Conservation (phyloP, 2,113 vertebrate species). For the Leiothrix lutea region DNA sequence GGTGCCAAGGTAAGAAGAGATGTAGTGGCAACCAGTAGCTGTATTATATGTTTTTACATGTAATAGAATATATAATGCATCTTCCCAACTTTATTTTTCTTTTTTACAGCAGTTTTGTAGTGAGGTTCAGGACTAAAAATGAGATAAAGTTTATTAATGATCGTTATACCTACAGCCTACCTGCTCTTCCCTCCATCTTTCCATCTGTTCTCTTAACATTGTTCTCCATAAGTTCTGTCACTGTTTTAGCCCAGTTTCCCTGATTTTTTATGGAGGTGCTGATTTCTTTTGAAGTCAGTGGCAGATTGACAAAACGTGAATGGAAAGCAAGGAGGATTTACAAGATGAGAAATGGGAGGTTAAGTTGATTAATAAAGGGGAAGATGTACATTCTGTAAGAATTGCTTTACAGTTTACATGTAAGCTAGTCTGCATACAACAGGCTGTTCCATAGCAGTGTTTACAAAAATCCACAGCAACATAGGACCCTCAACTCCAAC, state of each 20-base stretch:
- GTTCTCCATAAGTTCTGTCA: not conserved
- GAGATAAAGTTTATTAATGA: not conserved
- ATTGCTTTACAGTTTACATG: not conserved
- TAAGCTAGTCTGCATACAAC: not conserved
- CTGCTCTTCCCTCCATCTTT: not conserved
- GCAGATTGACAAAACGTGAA: not conserved
- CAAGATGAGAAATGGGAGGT: not conserved
- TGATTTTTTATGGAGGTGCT: not conserved
- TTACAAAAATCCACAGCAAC: not conserved
- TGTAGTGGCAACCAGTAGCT: not conserved
- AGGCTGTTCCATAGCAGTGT: not conserved
- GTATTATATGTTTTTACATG: not conserved
- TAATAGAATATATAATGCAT: not conserved
- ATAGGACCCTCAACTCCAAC: not conserved
- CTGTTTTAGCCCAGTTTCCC: not conserved
- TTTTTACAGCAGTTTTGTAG: not conserved
- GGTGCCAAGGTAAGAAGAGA: conserved; percentile 87
- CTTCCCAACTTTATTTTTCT: not conserved
- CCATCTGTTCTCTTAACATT: not conserved
- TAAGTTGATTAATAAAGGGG: not conserved
- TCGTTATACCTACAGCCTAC: not conserved
- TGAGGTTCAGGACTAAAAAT: not conserved
- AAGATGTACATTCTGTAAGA: not conserved
- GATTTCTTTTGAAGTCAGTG: not conserved
- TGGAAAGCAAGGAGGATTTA: not conserved